phyloP scores from a whole-genome alignment of 30 jellyfish, hydroid and myxozoan genomes.

The Hydractinia symbiolongicarpus region DNA sequence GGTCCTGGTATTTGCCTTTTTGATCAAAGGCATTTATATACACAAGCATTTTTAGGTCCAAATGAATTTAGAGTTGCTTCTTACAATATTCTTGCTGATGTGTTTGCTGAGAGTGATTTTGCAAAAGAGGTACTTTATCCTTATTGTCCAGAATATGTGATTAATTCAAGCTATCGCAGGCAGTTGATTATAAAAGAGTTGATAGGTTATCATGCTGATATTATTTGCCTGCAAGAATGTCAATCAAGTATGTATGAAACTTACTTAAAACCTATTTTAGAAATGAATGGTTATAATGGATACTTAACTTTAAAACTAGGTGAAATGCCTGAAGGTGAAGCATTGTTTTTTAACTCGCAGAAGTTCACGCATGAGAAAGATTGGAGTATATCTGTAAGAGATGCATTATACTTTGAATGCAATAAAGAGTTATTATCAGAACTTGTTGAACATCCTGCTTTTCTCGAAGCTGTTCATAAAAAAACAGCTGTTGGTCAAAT shows the following conservation, averaged over 20 bases:
- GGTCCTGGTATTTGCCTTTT: slow-evolving; percentile 93
- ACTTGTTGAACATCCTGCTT: slow-evolving; percentile 37
- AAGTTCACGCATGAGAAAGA: slow-evolving; percentile 33
- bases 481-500: slow-evolving; percentile 84
- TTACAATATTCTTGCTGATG: slow-evolving; percentile 83
- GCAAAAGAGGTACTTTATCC: slow-evolving; percentile 63
- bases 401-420: slow-evolving; percentile 47
- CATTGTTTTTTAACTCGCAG: slow-evolving; percentile 40
- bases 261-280: slow-evolving; percentile 61
- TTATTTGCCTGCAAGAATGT: slow-evolving; percentile 88
- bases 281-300: slow-evolving; percentile 57
- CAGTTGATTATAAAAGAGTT: slow-evolving; percentile 75
- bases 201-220: slow-evolving; percentile 77
- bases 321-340: slow-evolving; percentile 95
- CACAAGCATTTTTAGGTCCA: slow-evolving; percentile 29
- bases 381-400: slow-evolving; percentile 38
- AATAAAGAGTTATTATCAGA: slow-evolving; percentile 34
- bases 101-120: slow-evolving; percentile 64
- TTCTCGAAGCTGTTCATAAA: slow-evolving; percentile 40
- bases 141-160: slow-evolving; percentile 83
- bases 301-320: slow-evolving; percentile 56
- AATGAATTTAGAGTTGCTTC: slow-evolving; percentile 52
- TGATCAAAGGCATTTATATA: slow-evolving; percentile 78
- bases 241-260: slow-evolving; percentile 48
- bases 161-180: slow-evolving; percentile 57